Base-by-base conservation (phyloP, 2,113 vertebrate species). In the Phylloscopus trochilus region DNA sequence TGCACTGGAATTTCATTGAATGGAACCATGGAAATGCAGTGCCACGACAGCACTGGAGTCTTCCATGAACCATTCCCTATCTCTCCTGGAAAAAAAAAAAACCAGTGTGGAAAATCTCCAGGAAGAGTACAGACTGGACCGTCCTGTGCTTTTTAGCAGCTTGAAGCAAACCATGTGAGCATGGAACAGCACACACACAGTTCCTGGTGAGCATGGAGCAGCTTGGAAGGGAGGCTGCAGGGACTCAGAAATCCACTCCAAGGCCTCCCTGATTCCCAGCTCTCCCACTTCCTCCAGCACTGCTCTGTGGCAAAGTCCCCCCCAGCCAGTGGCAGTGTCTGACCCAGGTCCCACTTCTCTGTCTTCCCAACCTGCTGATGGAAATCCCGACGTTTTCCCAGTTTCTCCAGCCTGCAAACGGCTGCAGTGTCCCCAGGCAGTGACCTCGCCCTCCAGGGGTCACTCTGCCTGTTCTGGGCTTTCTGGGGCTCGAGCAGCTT, bases 391-490 rank as follows among this genome's bases (percentile, higher is more conserved):
- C 53, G 16, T 44, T 64, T 17, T 55, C 63, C 49, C 7, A 0
- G 6, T 58, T 47, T 33, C 52, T 41, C 39, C 63, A 41, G 47
- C 2, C 30, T 26, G 53, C 5, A 18, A 39, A 39, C 0, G 3
- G 33, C 84, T 69, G 37, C 6, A 4, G 7, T 8, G n/a, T 55
- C 52, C 55, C 64, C 24, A 5, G 24, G 76, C 73, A 43, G 41
- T 44, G 26, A 19, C 47, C 33, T 58, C 0, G 0, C 31, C 19
- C 14, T 26, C 37, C 1, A 1, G 26, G 72, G 49, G 26, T 83
- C 64, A 56, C 37, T 67, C 33, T 5, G 19, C 39, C 47, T 18
- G 14, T 52, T 31, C 49, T 47, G 28, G 62, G 39, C 66, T 92
- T 41, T n/a, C 51, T 27, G 28, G 55, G 55, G 17, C 72, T 84